Evolutionary conservation across 1,140 invertebrate species (phyloP).

Genomic region (Cotesia typhae): DNA sequence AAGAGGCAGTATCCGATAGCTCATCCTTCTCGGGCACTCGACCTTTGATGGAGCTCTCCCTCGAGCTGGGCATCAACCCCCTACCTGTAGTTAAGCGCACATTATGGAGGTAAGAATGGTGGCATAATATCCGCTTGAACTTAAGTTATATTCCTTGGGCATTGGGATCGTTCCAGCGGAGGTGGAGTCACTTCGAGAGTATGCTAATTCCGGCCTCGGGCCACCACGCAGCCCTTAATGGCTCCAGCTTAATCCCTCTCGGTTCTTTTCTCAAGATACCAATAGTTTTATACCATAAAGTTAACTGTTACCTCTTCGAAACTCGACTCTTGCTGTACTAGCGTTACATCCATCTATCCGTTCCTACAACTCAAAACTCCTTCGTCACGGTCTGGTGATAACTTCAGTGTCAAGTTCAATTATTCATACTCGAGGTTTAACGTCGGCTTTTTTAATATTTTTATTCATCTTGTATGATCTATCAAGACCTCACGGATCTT

Average conservation of each 20-base stretch:
- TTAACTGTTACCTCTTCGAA: too few relatives aligned
- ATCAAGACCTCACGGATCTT: too few relatives aligned
- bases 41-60: constrained; percentile 36
- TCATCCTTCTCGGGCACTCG: constrained; percentile 30
- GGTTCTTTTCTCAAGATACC: constrained; percentile 21
- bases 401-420: constrained; percentile 35
- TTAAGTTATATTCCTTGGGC: constrained; percentile 59
- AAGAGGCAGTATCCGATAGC: neutral
- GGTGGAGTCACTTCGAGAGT: constrained; percentile 63
- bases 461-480: neutral
- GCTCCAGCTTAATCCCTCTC: constrained; percentile 59
- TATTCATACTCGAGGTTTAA: constrained; percentile 15
- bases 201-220: constrained; percentile 65
- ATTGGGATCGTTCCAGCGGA: constrained; percentile 56
- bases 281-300: constrained; percentile 9
- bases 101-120: constrained; percentile 62
- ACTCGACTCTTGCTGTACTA: constrained; percentile 10
- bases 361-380: constrained; percentile 51
- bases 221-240: constrained; percentile 67
- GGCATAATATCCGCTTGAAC: constrained; percentile 65
- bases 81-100: constrained; percentile 56
- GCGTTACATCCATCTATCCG: neutral
- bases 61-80: constrained; percentile 41
- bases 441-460: constrained; percentile 2
- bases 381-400: constrained; percentile 40